Conservation (phyloP, 2,113 vertebrate genomes). For the Indri indri region DNA sequence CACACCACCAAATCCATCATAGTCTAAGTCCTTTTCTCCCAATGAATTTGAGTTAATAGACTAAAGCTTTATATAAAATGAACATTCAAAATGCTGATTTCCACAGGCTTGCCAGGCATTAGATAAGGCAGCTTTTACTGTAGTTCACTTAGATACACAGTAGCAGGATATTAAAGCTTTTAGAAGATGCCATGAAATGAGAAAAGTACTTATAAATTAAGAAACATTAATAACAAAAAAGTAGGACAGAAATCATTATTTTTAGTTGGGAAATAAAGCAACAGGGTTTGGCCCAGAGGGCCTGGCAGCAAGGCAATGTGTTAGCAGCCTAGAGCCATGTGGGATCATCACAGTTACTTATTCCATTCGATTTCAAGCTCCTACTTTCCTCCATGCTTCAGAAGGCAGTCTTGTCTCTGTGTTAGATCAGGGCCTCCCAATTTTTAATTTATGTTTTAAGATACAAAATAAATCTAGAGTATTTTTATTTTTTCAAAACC, state of each 20-base stretch:
- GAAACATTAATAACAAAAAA: slow-evolving; percentile 42
- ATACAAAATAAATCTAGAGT: background rate
- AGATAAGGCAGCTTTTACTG: background rate
- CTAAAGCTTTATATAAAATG: background rate
- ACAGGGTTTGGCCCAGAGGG: background rate
- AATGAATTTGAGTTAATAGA: slow-evolving; percentile 13
- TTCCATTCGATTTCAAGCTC: background rate
- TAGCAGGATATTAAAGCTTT: background rate
- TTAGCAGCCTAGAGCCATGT: background rate
- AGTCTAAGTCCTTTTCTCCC: background rate
- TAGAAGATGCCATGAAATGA: background rate
- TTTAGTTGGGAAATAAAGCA: slow-evolving; percentile 16
- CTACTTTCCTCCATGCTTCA: background rate
- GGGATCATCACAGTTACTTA: background rate
- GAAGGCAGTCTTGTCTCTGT: background rate
- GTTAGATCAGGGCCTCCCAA: background rate
- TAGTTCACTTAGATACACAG: background rate
- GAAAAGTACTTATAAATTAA: background rate
- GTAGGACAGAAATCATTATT: background rate
- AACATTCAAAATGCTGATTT: background rate
- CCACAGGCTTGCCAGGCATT: background rate
- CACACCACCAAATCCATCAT: background rate
- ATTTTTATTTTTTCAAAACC: too few species aligned
- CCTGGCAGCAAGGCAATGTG: background rate
- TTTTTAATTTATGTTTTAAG: slow-evolving; percentile 26